phyloP scores from a whole-genome alignment of 2,113 vertebrate genomes.

The Burhinus bistriatus region DNA sequence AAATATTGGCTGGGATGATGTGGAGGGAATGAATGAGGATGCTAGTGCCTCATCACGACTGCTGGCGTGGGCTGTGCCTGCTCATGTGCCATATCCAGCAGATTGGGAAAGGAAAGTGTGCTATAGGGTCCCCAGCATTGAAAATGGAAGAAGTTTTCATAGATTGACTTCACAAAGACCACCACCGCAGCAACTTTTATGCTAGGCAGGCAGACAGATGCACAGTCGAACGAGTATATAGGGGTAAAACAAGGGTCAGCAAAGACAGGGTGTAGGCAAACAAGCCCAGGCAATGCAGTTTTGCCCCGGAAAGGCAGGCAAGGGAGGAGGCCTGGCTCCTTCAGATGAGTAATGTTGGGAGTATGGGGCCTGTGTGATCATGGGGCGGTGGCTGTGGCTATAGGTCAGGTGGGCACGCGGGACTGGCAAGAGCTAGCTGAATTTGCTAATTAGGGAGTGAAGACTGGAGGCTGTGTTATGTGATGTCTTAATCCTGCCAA shows the following conservation, averaged over 20 bases:
- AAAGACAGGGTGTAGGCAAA: neutral
- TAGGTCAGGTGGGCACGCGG: too few species aligned
- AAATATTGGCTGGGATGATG: neutral
- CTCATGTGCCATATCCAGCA: neutral
- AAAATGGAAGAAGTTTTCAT: neutral
- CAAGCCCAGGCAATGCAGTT: fast-evolving
- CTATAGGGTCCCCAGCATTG: neutral
- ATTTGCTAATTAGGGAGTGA: neutral
- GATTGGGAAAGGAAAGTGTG: neutral
- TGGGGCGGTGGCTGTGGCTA: neutral
- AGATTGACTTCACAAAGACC: neutral
- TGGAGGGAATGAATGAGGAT: neutral
- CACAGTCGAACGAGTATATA: too few species aligned
- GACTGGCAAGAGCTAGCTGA: neutral
- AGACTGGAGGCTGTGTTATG: neutral
- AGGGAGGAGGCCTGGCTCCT: neutral
- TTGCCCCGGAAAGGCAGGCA: neutral
- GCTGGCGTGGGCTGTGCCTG: neutral
- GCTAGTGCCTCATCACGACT: too few species aligned
- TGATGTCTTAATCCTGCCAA: neutral
- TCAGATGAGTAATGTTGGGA: neutral
- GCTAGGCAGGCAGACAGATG: neutral
- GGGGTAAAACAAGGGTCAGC: neutral
- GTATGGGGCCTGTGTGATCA: too few species aligned
- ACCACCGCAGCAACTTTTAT: neutral